phyloP scores from a whole-genome alignment of 1,140 invertebrate species.

The Neocloeon triangulifer region DNA sequence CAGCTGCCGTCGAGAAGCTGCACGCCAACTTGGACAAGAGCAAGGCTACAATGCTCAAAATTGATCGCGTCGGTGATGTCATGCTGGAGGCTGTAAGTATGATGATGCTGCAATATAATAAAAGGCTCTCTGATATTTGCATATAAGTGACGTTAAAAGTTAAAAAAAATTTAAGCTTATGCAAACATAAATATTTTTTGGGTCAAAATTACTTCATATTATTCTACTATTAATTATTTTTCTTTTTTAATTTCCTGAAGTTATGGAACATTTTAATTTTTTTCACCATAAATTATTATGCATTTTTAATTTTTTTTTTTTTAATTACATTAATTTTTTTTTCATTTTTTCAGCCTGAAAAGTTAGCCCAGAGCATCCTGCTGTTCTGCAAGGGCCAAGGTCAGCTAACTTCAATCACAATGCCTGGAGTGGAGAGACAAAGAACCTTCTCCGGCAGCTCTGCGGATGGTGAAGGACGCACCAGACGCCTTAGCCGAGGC shows the following conservation, averaged over 20 bases:
- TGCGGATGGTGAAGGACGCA: constrained; percentile 18
- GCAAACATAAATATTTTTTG: no score
- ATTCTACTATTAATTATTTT: no score
- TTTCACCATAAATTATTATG: no score
- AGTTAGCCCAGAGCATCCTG: constrained; percentile 54
- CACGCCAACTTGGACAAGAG: constrained; percentile 56
- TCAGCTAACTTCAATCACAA: constrained; percentile 42
- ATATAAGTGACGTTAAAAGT: no score
- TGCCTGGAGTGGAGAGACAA: constrained; percentile 40
- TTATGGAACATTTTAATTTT: no score
- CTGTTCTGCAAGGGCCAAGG: constrained; percentile 65
- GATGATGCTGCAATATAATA: no score
- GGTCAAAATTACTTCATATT: no score
- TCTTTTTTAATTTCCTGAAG: no score
- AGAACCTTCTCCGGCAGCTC: constrained; percentile 29
- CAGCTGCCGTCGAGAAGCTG: constrained; percentile 48
- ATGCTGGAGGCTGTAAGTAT: constrained; percentile 47
- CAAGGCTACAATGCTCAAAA: constrained; percentile 57
- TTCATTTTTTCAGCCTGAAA: constrained; percentile 36
- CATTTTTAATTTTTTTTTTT: no score
- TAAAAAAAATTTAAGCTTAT: no score
- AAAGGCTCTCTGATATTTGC: no score
- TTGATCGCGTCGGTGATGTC: constrained; percentile 58
- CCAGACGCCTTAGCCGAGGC: constrained; percentile 28
- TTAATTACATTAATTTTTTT: no score